Conservation (phyloP, 2,113 vertebrate genomes). For the Poeciliopsis prolifica region DNA sequence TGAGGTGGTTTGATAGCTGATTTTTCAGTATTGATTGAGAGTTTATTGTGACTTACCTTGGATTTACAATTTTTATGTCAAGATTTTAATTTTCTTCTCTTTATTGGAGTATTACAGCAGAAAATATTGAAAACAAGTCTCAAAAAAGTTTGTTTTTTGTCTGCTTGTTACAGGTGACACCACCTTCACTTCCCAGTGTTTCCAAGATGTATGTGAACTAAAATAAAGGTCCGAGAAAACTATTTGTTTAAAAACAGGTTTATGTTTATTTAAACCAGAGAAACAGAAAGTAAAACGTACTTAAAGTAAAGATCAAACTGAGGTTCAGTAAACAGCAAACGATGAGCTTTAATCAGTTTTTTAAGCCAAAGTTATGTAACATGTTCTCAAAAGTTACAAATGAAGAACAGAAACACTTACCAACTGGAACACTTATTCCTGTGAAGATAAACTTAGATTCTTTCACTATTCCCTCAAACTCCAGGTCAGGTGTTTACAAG, state of each 20-base stretch:
- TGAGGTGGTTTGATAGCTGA: neutral
- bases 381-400: neutral
- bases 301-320: neutral
- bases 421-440: slow-evolving; percentile 21
- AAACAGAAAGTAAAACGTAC: neutral
- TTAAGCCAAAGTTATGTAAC: neutral
- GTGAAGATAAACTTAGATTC: slow-evolving; percentile 5
- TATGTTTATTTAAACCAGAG: neutral
- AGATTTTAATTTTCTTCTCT: slow-evolving; percentile 7
- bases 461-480: neutral
- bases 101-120: neutral
- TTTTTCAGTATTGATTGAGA: neutral
- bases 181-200: slow-evolving; percentile 26
- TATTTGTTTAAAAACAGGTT: neutral
- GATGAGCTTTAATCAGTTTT: neutral
- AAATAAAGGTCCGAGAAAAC: neutral
- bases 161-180: neutral
- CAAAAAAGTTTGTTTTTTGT: neutral
- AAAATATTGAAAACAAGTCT: neutral
- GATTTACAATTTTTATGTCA: slow-evolving; percentile 5
- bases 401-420: slow-evolving; percentile 38
- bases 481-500: neutral
- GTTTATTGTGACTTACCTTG: neutral
- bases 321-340: neutral
- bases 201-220: neutral